phyloP scores from a whole-genome alignment of 2,888 invertebrate genomes.

The Cephus pulcher region DNA sequence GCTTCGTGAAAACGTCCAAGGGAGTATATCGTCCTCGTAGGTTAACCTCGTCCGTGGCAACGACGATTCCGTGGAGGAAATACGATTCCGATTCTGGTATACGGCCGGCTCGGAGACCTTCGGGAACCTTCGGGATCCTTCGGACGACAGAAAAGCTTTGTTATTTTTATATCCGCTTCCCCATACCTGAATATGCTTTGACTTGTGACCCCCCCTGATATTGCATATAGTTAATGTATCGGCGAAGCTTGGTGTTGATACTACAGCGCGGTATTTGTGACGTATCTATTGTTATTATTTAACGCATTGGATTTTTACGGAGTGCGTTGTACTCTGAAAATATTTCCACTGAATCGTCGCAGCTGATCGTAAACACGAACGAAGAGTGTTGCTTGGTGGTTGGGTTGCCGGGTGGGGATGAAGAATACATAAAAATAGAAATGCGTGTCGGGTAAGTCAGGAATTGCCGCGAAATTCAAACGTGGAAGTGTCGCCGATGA shows the following conservation, averaged over 20 bases:
- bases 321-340: neutral
- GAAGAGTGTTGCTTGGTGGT: neutral
- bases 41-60: neutral
- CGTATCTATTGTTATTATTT: neutral
- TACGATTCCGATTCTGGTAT: neutral
- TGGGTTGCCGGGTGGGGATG: neutral
- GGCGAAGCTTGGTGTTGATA: neutral
- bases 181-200: neutral
- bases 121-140: neutral
- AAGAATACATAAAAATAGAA: neutral
- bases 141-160: neutral
- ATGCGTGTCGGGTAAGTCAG: neutral
- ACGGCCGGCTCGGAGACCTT: neutral
- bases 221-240: neutral
- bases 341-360: neutral
- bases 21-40: neutral
- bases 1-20: neutral
- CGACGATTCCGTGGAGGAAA: neutral
- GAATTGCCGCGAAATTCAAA: neutral
- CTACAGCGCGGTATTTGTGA: neutral
- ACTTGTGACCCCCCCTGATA: neutral
- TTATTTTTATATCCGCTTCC: neutral
- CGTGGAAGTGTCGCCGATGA: neutral
- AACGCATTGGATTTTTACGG: neutral
- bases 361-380: neutral